phyloP scores from a whole-genome alignment of 1,140 invertebrate genomes.

The Drosophila ambigua region DNA sequence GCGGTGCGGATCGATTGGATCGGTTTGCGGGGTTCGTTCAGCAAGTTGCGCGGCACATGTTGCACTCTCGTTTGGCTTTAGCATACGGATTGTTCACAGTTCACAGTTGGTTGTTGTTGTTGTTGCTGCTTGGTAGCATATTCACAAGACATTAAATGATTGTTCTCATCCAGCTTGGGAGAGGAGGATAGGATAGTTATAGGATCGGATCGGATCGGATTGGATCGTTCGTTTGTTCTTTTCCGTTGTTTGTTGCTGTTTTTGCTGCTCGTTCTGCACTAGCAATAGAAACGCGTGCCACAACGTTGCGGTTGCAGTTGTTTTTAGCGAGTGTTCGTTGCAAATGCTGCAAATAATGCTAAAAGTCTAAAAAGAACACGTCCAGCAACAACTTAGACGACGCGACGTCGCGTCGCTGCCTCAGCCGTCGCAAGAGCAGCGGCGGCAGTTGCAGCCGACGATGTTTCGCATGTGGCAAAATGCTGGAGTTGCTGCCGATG shows the following conservation, averaged over 20 bases:
- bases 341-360: constrained; percentile 83
- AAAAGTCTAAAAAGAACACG: constrained; percentile 83
- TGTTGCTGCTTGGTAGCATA: constrained; percentile 20
- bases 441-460: constrained; percentile 48
- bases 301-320: constrained; percentile 84
- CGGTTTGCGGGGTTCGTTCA: constrained; percentile 36
- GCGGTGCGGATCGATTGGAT: constrained; percentile 10
- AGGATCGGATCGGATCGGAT: too few species aligned
- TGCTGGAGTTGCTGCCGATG: constrained; percentile 50
- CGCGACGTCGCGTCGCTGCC: constrained; percentile 41
- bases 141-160: constrained; percentile 43
- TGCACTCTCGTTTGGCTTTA: constrained; percentile 55
- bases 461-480: constrained; percentile 76
- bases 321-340: constrained; percentile 84
- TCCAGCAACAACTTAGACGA: constrained; percentile 70
- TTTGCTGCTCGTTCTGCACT: constrained; percentile 41
- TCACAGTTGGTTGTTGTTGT: constrained; percentile 30
- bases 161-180: constrained; percentile 29
- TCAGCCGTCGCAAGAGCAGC: constrained; percentile 37
- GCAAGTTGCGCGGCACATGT: constrained; percentile 66
- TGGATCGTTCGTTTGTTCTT: background rate
- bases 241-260: constrained; percentile 22
- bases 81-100: constrained; percentile 43
- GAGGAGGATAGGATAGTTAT: too few species aligned
- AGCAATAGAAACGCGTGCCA: constrained; percentile 83